Percentiles rank a stretch among this genome's conserved stretches.
phyloP scores from a whole-genome alignment of 2,113 vertebrate genomes.

The Arvicanthis niloticus region DNA sequence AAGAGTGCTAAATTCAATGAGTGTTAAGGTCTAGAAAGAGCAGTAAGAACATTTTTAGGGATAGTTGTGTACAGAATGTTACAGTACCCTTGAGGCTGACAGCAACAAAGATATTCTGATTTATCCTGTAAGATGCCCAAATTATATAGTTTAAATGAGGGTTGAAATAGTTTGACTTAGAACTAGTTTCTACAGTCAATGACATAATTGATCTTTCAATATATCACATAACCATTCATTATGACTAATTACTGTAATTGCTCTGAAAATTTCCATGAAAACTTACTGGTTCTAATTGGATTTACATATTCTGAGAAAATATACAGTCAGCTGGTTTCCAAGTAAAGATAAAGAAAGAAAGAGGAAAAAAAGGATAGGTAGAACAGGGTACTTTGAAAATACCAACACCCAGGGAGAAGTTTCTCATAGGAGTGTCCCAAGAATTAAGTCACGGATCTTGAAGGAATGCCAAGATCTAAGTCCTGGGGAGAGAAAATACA shows the following conservation, averaged over 20 bases:
- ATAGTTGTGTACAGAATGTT: background rate
- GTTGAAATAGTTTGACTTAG: background rate
- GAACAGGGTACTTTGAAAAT: background rate
- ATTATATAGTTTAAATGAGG: background rate
- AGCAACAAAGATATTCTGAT: background rate
- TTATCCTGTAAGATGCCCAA: background rate
- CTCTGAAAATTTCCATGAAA: background rate
- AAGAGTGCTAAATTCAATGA: background rate
- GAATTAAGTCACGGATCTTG: background rate
- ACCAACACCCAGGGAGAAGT: background rate
- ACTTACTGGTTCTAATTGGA: background rate
- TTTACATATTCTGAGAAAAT: background rate
- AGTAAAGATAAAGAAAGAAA: background rate
- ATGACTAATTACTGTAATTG: background rate
- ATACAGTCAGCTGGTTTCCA: background rate
- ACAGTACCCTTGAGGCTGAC: background rate
- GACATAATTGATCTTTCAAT: background rate
- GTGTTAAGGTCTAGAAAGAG: background rate
- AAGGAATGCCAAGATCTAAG: background rate
- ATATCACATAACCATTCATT: background rate
- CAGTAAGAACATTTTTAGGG: background rate
- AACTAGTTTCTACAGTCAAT: background rate
- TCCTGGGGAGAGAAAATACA: background rate
- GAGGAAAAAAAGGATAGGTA: rapidly evolving
- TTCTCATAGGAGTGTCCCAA: background rate